These are phyloP conservation scores for Horisme vitalbata DNA, from an alignment of 2,888 invertebrate species.

Conservation along the genomic window DNA sequence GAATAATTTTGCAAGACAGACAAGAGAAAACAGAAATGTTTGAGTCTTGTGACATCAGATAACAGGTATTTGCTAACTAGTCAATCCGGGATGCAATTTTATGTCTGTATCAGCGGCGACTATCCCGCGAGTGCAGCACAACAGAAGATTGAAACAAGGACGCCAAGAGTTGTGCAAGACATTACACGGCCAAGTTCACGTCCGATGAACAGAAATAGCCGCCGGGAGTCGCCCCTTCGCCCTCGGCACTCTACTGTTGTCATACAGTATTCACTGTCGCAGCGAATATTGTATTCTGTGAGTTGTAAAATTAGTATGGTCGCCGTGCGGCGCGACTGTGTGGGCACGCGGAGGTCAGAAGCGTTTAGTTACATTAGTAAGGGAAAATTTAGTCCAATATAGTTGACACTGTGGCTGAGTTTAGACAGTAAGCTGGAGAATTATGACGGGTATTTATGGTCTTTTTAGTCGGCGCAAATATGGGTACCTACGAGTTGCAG, in stretches of 20 bases:
- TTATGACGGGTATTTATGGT: too few relatives aligned
- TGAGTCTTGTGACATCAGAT: too few relatives aligned
- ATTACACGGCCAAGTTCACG: conserved; percentile 55
- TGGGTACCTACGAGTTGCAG: too few relatives aligned
- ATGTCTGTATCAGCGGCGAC: not conserved
- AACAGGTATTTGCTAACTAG: too few relatives aligned
- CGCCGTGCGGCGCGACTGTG: conserved; percentile 18
- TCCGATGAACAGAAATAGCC: conserved; percentile 39
- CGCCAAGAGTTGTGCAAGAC: conserved; percentile 8
- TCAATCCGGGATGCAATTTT: too few relatives aligned
- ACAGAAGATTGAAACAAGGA: not conserved
- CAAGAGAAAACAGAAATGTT: too few relatives aligned
- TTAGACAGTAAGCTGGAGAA: too few relatives aligned
- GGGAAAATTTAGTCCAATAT: conserved; percentile 6
- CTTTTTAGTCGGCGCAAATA: too few relatives aligned
- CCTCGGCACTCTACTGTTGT: conserved; percentile 2
- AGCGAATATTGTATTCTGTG: conserved; percentile 1
- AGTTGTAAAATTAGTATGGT: conserved; percentile 26
- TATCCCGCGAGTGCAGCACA: not conserved
- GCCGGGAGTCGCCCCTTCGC: conserved; percentile 22
- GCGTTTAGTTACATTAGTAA: conserved; percentile 6
- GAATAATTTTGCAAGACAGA: too few relatives aligned
- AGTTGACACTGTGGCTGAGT: not conserved
- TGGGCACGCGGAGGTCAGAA: conserved; percentile 16
- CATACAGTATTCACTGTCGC: too few relatives aligned